Evolutionary conservation across 2,888 invertebrate species (phyloP).

Genomic region (Empis stercorea): DNA sequence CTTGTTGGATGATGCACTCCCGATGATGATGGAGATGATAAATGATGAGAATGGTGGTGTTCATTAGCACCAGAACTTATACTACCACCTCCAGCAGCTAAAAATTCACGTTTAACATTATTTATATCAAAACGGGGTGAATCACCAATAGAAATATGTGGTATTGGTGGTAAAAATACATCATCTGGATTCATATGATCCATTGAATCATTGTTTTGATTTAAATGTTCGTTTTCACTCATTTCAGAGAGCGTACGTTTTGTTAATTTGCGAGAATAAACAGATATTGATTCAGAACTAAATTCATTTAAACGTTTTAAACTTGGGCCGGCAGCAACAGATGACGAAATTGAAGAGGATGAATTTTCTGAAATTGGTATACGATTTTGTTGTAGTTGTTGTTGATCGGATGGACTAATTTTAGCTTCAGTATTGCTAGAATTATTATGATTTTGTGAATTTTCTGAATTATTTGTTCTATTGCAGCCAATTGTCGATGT

Average conservation of each 20-base stretch:
- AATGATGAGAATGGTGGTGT: conserved; percentile 30
- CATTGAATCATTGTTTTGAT: conserved; percentile 23
- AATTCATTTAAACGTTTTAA: conserved; percentile 27
- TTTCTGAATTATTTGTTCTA: conserved; percentile 8
- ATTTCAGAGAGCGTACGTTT: conserved; percentile 21
- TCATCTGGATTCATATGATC: conserved; percentile 32
- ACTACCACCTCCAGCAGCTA: conserved; percentile 6
- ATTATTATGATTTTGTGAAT: conserved; percentile 5
- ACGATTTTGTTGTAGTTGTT: neutral
- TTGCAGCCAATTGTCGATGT: conserved; percentile 8
- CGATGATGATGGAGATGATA: conserved; percentile 19
- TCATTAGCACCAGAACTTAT: conserved; percentile 17
- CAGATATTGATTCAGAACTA: conserved; percentile 28
- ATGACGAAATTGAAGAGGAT: conserved; percentile 3
- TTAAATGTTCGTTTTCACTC: conserved; percentile 19
- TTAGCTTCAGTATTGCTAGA: neutral
- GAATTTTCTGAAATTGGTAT: neutral
- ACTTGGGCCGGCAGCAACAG: neutral
- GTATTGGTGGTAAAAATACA: conserved; percentile 31
- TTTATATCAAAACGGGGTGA: conserved; percentile 28
- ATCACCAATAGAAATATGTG: conserved; percentile 34
- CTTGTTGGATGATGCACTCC: conserved; percentile 9
- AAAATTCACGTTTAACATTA: conserved; percentile 29
- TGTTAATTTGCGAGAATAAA: conserved; percentile 30
- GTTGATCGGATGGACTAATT: neutral